Base-by-base conservation (phyloP, 2,797 vertebrate species). In the Aulostomus chinensis region DNA sequence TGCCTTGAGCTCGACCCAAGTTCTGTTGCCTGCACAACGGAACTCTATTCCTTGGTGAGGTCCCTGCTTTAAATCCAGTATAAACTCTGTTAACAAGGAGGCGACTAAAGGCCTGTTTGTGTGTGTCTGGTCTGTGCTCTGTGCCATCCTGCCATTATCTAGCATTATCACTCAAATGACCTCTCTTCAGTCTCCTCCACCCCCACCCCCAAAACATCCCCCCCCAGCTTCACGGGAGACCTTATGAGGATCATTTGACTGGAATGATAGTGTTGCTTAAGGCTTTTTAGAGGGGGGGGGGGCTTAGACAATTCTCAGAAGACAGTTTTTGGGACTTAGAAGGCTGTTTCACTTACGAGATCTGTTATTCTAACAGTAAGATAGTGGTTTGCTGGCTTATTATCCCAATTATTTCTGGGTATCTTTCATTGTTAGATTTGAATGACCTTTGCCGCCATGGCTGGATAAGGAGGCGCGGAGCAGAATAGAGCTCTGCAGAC, bases 191-290 rank as follows among this genome's bases (percentile, higher is more conserved):
- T 56, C 59, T 26, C 34, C 50, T 46, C 46, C 25, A 11, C 22
- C 56, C 34, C 26, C 25, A 3, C 20, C 13, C 12, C 34, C 14
- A 17, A 35, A 4, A 0, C 56, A 51, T 63, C 64, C 50, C 72
- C 83, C 70, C 54, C 47, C 0, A 69, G 80, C 63, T 68, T 54
- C 66, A 52, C 48, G 26, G 59, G 53, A 79, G 58, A 75, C 68
- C 78, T 67, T 73, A 78, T 86, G 85, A 82, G 73, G 63, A 80
- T 89, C 87, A 88, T 82, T 84, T 88, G 86, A 89, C 86, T 84
- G 49, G 49, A 77, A 59, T 68, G 60, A 76, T 80, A 59, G 78
- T 58, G 61, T 59, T 61, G 65, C 83, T 73, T 67, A 59, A 51
- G 68, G 79, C 78, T 49, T 68, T 64, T 73, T 55, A 48, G 49